A percentile compares a stretch with the other conserved stretches of the same genome.
These are phyloP conservation scores for Scomber scombrus DNA, from an alignment of 2,113 vertebrate species.

Conservation along the genomic window DNA sequence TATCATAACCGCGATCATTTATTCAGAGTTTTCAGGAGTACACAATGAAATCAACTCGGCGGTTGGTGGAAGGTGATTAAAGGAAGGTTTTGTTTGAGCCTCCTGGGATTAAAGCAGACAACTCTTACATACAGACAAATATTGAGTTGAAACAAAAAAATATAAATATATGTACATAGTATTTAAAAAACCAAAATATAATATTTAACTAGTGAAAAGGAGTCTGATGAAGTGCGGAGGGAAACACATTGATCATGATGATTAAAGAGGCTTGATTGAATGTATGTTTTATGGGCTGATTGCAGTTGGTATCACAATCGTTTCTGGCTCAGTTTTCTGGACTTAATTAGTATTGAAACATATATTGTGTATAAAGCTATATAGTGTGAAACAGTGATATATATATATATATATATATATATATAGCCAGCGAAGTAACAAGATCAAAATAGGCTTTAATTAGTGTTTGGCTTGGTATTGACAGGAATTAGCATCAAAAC, in stretches of 20 bases:
- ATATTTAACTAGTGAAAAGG: constrained; percentile 43
- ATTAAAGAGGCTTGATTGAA: constrained; percentile 13
- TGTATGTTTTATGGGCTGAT: not conserved
- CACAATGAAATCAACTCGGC: constrained; percentile 51
- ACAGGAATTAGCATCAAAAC: too few species aligned
- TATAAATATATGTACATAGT: constrained; percentile 52
- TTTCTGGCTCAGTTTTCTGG: not conserved
- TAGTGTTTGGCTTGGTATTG: too few species aligned
- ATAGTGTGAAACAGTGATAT: not conserved
- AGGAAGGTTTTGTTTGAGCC: constrained; percentile 48
- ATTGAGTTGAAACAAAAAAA: constrained; percentile 42
- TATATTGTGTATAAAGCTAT: not conserved
- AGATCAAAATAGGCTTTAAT: not conserved
- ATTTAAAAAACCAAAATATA: not conserved
- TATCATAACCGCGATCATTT: constrained; percentile 52
- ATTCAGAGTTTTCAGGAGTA: constrained; percentile 53
- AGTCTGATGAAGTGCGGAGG: constrained; percentile 20
- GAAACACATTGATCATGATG: constrained; percentile 37
- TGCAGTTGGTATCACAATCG: not conserved
- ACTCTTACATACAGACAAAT: constrained; percentile 37
- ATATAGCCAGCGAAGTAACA: not conserved
- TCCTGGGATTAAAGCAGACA: constrained; percentile 30
- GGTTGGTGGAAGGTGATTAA: constrained; percentile 48
- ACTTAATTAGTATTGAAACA: constrained; percentile 11
- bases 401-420: too few species aligned